Conservation (phyloP, 1,140 invertebrate genomes). For the Lepidurus arcticus region DNA sequence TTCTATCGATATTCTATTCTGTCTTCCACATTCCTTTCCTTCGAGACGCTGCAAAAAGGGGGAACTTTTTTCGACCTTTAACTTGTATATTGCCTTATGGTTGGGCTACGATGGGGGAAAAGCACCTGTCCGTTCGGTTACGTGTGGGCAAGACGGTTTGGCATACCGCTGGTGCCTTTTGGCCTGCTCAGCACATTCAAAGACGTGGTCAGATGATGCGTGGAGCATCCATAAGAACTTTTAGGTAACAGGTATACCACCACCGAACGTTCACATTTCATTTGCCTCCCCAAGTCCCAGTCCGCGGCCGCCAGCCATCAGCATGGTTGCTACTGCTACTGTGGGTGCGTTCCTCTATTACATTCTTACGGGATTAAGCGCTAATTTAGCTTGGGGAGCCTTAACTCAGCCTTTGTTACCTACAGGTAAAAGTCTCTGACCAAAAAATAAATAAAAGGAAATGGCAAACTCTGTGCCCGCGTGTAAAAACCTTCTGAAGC, state of each 20-base stretch:
- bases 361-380: conserved; percentile 13
- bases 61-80: no score
- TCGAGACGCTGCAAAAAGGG: no score
- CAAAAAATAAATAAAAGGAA: neutral
- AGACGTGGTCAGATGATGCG: neutral
- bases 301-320: conserved; percentile 11
- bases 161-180: conserved; percentile 15
- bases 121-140: conserved; percentile 14
- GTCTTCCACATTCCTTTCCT: no score
- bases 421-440: neutral
- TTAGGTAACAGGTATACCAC: conserved; percentile 11
- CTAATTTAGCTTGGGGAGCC: conserved; percentile 18
- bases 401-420: conserved; percentile 1
- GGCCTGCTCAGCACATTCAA: conserved; percentile 20
- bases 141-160: neutral
- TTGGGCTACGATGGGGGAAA: neutral
- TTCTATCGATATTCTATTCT: no score
- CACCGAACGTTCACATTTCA: conserved; percentile 11
- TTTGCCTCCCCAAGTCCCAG: conserved; percentile 11
- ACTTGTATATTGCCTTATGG: neutral
- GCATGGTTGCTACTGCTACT: conserved; percentile 21
- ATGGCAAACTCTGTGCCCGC: neutral
- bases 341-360: conserved; percentile 18
- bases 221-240: neutral
- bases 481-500: no score